Conservation (phyloP, 2,888 invertebrate species). For the Lissocephala sabroskyi region DNA sequence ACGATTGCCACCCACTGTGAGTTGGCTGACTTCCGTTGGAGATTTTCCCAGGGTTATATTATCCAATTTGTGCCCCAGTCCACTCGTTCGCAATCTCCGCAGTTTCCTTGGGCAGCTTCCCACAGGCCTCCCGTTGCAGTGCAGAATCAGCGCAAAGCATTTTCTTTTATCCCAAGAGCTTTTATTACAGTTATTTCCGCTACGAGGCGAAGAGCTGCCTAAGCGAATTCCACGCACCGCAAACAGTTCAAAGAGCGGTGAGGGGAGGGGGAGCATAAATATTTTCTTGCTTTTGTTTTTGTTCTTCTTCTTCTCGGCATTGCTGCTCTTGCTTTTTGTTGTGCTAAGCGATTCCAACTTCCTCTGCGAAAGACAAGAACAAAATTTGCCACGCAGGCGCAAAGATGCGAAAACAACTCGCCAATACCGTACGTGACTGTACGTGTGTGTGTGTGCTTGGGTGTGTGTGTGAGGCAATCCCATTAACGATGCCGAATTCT, state of each 20-base stretch:
- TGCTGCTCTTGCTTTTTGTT: too few relatives aligned
- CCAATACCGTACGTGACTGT: too few relatives aligned
- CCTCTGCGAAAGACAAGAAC: slow-evolving; percentile 12
- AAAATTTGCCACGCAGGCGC: slow-evolving; percentile 30
- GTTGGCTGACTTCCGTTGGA: too few relatives aligned
- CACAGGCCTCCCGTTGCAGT: too few relatives aligned
- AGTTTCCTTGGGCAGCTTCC: too few relatives aligned
- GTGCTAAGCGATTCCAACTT: slow-evolving; percentile 11
- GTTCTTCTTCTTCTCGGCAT: too few relatives aligned
- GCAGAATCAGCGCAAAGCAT: background rate
- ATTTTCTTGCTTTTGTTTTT: background rate
- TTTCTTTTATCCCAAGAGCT: slow-evolving; percentile 40
- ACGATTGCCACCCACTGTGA: too few relatives aligned
- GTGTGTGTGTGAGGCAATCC: background rate
- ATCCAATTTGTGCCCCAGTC: too few relatives aligned
- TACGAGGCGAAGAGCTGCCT: slow-evolving; percentile 22
- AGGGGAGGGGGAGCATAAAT: background rate
- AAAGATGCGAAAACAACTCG: slow-evolving; percentile 7
- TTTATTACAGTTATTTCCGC: slow-evolving; percentile 39
- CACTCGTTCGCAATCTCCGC: too few relatives aligned
- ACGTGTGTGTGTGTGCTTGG: too few relatives aligned
- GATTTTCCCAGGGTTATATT: too few relatives aligned
- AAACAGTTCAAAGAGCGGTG: background rate
- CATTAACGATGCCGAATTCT: too few relatives aligned
- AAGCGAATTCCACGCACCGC: slow-evolving; percentile 17